phyloP scores from a whole-genome alignment of 2,113 vertebrate genomes.

The Nesogale talazaci region DNA sequence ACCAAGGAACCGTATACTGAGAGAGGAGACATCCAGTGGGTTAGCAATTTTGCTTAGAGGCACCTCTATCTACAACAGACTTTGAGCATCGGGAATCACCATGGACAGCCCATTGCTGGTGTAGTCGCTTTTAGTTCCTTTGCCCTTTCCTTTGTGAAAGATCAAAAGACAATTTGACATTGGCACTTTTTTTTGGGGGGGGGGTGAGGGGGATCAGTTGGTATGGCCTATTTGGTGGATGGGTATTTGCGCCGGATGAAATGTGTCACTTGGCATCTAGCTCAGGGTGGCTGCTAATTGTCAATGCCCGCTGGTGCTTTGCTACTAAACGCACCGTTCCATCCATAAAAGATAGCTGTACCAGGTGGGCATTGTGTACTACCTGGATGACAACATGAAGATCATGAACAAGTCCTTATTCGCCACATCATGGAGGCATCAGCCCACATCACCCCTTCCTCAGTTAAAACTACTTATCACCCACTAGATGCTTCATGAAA shows the following conservation, averaged over 20 bases:
- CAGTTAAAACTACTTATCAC: background rate
- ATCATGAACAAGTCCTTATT: conserved; percentile 34
- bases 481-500: conserved; percentile 49
- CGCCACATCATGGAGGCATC: background rate
- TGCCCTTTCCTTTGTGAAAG: conserved; percentile 22
- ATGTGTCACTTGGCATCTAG: background rate
- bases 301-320: conserved; percentile 35
- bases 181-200: conserved; percentile 45
- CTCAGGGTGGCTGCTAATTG: conserved; percentile 24
- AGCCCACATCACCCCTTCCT: background rate
- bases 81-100: background rate
- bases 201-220: background rate
- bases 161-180: conserved; percentile 58
- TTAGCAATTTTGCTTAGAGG: conserved; percentile 34
- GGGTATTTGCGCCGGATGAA: conserved; percentile 2
- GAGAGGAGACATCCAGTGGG: conserved; percentile 45
- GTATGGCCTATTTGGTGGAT: conserved; percentile 57
- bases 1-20: conserved; percentile 52
- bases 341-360: background rate
- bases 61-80: background rate
- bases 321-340: conserved; percentile 12
- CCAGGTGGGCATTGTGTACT: conserved; percentile 23
- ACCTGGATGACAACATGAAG: conserved; percentile 24
- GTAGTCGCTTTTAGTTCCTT: conserved; percentile 21
- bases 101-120: background rate